A percentile compares a stretch with the other conserved stretches of the same genome.
phyloP scores from a whole-genome alignment of 2,888 invertebrate genomes.

The Cataglyphis cursor region DNA sequence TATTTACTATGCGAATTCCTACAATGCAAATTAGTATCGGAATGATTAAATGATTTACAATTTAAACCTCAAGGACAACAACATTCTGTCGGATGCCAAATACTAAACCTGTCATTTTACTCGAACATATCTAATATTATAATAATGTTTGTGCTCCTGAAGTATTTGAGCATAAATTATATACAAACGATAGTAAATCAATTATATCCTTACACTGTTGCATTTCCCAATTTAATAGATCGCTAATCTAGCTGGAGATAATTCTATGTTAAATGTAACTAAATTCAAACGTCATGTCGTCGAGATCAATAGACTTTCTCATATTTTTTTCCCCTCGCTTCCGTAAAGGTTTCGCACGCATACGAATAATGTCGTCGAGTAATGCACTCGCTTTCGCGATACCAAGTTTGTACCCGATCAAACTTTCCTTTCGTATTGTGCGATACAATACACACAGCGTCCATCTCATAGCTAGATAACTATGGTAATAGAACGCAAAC shows the following conservation, averaged over 20 bases:
- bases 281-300: neutral
- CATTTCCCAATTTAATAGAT: neutral
- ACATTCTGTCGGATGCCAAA: neutral
- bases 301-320: conserved; percentile 26
- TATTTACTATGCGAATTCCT: neutral
- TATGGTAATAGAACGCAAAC: conserved; percentile 16
- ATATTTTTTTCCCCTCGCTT: conserved; percentile 9
- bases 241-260: neutral
- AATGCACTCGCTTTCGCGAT: conserved; percentile 17
- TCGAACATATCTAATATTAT: conserved; percentile 12
- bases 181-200: conserved; percentile 18
- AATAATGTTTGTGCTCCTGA: neutral
- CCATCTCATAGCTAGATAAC: conserved; percentile 15
- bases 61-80: neutral
- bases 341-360: neutral
- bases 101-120: conserved; percentile 13
- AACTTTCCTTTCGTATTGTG: conserved; percentile 13
- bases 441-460: neutral
- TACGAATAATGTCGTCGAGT: conserved; percentile 1
- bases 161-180: conserved; percentile 1
- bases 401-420: neutral
- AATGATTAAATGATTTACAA: neutral
- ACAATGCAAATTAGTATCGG: conserved; percentile 7
- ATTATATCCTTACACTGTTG: neutral
- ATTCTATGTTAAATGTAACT: neutral